phyloP scores from a whole-genome alignment of 2,888 invertebrate genomes.

The Caenorhabditis angaria region DNA sequence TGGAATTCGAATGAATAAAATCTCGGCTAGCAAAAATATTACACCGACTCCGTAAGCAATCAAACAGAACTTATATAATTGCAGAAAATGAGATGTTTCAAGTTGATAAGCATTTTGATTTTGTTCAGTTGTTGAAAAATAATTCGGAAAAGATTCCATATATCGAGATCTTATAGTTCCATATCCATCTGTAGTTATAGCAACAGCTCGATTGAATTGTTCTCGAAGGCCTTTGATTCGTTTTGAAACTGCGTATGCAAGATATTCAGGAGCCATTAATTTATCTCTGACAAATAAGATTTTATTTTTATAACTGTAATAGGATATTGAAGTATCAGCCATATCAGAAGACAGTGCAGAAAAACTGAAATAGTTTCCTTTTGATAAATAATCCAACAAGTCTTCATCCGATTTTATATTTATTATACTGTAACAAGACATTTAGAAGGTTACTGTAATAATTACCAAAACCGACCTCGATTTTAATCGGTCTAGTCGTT shows the following conservation, averaged over 20 bases:
- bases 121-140: constrained; percentile 23
- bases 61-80: constrained; percentile 33
- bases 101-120: constrained; percentile 17
- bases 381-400: constrained; percentile 14
- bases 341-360: constrained; percentile 41
- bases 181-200: constrained; percentile 32
- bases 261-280: constrained; percentile 40
- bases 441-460: too few species aligned
- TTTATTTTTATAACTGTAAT: constrained; percentile 27
- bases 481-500: constrained; percentile 27
- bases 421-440: constrained; percentile 20
- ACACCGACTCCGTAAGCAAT: constrained; percentile 14
- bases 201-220: constrained; percentile 44
- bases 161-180: constrained; percentile 28
- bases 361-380: constrained; percentile 38
- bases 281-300: constrained; percentile 45
- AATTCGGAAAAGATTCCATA: constrained; percentile 20
- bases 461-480: constrained; percentile 30
- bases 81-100: constrained; percentile 35
- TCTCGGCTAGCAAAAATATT: constrained; percentile 17
- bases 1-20: constrained; percentile 16
- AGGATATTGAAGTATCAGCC: constrained; percentile 27
- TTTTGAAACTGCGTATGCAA: constrained; percentile 49
- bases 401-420: constrained; percentile 35
- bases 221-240: constrained; percentile 40